Conservation (phyloP, 2,113 vertebrate genomes). For the Varanus komodoensis region DNA sequence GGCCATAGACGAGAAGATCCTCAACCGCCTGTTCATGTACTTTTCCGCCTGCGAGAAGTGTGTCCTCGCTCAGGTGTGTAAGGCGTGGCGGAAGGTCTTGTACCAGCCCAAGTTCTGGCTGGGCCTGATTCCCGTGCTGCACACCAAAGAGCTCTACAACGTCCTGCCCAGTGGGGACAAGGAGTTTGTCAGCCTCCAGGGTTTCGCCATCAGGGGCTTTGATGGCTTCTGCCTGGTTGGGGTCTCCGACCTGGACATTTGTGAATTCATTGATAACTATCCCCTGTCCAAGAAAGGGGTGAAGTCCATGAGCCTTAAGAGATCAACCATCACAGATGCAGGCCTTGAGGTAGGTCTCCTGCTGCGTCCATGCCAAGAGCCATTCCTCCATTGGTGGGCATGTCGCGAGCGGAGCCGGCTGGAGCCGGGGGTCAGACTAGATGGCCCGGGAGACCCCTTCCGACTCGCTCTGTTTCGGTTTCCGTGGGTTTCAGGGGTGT, state of each 20-base stretch:
- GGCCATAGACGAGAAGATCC: constrained; percentile 95
- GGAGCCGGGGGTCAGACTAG: no score
- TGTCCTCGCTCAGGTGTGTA: constrained; percentile 95
- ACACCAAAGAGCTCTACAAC: constrained; percentile 97
- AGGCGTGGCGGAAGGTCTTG: constrained; percentile 95
- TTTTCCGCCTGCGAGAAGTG: constrained; percentile 97
- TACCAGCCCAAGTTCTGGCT: constrained; percentile 99
- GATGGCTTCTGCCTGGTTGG: constrained; percentile 98
- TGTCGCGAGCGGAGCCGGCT: no score
- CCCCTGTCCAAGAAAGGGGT: constrained; percentile 97
- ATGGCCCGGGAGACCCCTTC: no score
- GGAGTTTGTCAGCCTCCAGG: constrained; percentile 97
- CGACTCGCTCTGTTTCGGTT: no score
- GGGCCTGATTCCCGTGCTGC: constrained; percentile 92
- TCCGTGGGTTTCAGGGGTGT: no score
- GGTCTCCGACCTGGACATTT: constrained; percentile 98
- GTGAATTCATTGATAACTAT: constrained; percentile 99
- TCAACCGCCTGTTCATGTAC: constrained; percentile 96
- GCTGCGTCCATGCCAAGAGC: accelerated
- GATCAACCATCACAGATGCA: constrained; percentile 97
- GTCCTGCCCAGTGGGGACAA: constrained; percentile 91
- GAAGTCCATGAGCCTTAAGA: constrained; percentile 96
- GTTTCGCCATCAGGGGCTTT: constrained; percentile 93
- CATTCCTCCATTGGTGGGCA: no score
- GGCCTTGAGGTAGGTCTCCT: constrained; percentile 90